Evolutionary conservation across 2,888 invertebrate species (phyloP), one percentile per base, ranked within the genome.

Genomic region (Hirtodrosophila histrioides): DNA sequence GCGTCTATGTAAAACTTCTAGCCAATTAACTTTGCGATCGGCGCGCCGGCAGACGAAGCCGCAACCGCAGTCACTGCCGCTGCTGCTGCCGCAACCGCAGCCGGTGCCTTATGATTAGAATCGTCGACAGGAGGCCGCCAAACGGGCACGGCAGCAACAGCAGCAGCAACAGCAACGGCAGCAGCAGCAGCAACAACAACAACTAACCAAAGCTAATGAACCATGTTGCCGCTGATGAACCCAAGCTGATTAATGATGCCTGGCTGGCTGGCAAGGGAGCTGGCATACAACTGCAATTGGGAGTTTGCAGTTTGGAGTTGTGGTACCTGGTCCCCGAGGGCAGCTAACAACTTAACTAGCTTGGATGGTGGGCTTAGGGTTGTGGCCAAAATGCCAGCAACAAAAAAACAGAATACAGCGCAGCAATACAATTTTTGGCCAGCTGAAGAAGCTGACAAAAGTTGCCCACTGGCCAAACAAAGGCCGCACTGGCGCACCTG

Each of bases 401-500:
- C 33, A 24, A 37, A 29, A 46, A 49, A 1, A 31, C 10, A 10
- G 11, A 41, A 10, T 3, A 29, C 39, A 33, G 8, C 29, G 27
- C 7, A 33, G 40, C 67, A 67, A 58, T 10, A 56, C 78, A 69
- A 78, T 79, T 86, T 77, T 81, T 83, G 79, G 70, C 67, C 76
- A 86, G 73, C 72, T 72, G 62, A 68, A 36, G 70, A 64, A 58
- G 75, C 70, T 75, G 68, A 60, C 68, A 69, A 67, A 55, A 46
- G 53, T 68, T 73, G 66, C 60, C 82, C 83, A 78, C 57, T 78
- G 80, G 83, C 78, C 55, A 76, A 86, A 86, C 86, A 84, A 81
- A 84, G 69, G 82, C 67, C 24, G 53, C 74, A 64, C 73, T 56
- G 88, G 86, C 87, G 90, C 90, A 90, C 90, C 91, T 90, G 90